Evolutionary conservation across 2,888 invertebrate species (phyloP).

Genomic region (Masnerella sp.): DNA sequence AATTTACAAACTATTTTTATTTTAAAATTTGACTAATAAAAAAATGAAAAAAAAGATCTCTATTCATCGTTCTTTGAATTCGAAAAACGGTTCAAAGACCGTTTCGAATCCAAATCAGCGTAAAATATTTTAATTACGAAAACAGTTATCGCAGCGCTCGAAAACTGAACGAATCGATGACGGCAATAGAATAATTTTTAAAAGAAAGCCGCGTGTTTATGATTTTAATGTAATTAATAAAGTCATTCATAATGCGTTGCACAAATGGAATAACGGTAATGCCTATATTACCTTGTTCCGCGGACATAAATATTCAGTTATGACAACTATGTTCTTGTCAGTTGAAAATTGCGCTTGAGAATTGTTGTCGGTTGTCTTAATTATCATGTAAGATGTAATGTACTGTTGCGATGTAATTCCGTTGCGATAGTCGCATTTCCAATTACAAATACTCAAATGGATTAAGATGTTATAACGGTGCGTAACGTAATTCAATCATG

Average conservation of each 20-base stretch:
- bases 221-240: constrained; percentile 25
- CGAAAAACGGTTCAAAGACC: no score
- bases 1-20: no score
- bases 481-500: not conserved
- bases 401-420: constrained; percentile 21
- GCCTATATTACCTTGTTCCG: constrained; percentile 25
- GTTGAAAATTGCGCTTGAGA: constrained; percentile 37
- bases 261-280: constrained; percentile 38
- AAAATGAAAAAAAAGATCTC: no score
- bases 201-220: constrained; percentile 25
- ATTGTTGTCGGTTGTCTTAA: constrained; percentile 38
- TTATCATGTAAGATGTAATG: constrained; percentile 44
- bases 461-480: constrained; percentile 12
- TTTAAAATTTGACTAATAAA: no score
- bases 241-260: constrained; percentile 23
- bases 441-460: constrained; percentile 16
- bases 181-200: not conserved
- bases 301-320: constrained; percentile 42
- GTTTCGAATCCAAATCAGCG: no score
- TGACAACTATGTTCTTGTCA: constrained; percentile 41
- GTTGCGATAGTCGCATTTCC: constrained; percentile 19
- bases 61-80: no score
- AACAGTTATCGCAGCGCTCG: no score
- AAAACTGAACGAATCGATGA: no score
- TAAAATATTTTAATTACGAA: no score